These are phyloP conservation scores for Aphelinus certus DNA, from an alignment of 1,140 invertebrate species.

Conservation along the genomic window DNA sequence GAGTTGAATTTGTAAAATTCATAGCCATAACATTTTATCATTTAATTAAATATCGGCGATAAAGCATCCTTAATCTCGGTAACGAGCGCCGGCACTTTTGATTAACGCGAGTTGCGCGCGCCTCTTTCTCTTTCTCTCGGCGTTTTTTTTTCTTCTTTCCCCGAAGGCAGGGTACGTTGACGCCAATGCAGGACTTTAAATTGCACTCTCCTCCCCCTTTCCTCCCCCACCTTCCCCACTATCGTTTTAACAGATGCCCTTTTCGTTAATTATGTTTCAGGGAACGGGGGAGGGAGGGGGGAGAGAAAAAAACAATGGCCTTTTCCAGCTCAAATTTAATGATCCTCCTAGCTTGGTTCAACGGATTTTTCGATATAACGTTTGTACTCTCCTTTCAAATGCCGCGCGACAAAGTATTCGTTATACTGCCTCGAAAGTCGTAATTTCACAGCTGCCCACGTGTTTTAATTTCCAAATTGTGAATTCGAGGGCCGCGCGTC, in stretches of 20 bases:
- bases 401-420: too few species aligned
- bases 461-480: too few species aligned
- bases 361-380: too few species aligned
- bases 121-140: conserved; percentile 16
- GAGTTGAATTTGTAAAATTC: conserved; percentile 50
- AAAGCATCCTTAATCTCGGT: conserved; percentile 54
- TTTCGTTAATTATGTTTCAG: conserved; percentile 46
- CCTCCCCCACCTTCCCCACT: neutral
- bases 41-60: conserved; percentile 60
- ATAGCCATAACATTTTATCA: conserved; percentile 49
- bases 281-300: too few species aligned
- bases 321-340: conserved; percentile 41
- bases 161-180: conserved; percentile 40
- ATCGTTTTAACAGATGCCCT: conserved; percentile 40
- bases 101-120: conserved; percentile 45
- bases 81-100: conserved; percentile 52
- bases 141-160: neutral
- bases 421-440: too few species aligned
- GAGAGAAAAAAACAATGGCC: conserved; percentile 27
- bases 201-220: conserved; percentile 36
- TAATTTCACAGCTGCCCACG: too few species aligned
- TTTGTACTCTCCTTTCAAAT: too few species aligned
- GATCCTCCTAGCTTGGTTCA: conserved; percentile 31
- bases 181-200: conserved; percentile 48
- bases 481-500: too few species aligned